Base-by-base conservation (phyloP, 1,140 invertebrate species). In the Drosophila kurseongensis region DNA sequence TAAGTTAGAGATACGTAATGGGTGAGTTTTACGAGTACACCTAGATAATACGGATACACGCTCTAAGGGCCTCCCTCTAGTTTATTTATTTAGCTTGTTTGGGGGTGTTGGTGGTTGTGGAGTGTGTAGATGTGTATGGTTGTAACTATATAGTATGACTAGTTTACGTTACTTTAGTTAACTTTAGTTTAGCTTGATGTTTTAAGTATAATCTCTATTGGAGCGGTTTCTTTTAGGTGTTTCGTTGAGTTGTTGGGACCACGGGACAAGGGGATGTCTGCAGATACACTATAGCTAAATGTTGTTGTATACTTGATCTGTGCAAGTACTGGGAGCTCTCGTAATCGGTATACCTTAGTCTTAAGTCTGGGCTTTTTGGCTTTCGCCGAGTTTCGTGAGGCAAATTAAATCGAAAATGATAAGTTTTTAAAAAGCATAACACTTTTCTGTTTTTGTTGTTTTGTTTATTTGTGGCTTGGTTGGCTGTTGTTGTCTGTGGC, bases 391-490 rank as follows among this genome's bases (percentile, higher is more conserved):
- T 62, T 54, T 56, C 36, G 76, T 32, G 40, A 42, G 42, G 47
- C 68, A 80, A 72, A 78, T 65, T 27, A 82, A 75, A 84, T 83
- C 38, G 60, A 38, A 83, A 83, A 83, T 84, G n/a, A 83, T 48
- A 83, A 83, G 44, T 79, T 51, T 56, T 69, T 84, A 83, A 73
- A 83, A 83, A 83, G 80, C 68, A 58, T 71, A 57, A 72, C 71
- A 66, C 58, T 69, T 50, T 60, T 44, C 63, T 67, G 47, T 72
- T 29, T 59, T 59, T 42, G 47, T 63, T 42, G 27, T 76, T 80
- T 59, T 48, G 61, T 68, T 68, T 59, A 40, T 47, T 44, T 35
- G 38, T 60, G 41, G 62, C 29, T 75, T 80, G 36, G 44, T 77
- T 68, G 18, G 50, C 54, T 66, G 44, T 40, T 47, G 57, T 66